A percentile compares a stretch with the other conserved stretches of the same genome.
Evolutionary conservation across 1,140 invertebrate genomes (phyloP).

Genomic region (Zophobas morio): DNA sequence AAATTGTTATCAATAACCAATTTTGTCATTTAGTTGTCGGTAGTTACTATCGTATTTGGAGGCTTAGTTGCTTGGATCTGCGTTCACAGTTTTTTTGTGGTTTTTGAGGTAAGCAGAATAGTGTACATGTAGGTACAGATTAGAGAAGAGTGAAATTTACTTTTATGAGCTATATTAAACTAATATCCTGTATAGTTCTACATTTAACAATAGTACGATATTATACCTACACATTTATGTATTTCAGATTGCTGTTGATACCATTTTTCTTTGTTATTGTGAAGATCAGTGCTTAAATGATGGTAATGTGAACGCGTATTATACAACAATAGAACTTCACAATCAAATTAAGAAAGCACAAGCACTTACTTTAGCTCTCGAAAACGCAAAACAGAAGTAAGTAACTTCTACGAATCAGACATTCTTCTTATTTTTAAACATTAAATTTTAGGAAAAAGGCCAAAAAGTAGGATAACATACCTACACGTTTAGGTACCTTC

Average conservation of each 20-base stretch:
- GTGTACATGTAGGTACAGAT: no score
- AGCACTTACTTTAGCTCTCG: neutral
- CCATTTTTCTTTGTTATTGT: conserved; percentile 87
- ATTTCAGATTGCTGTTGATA: conserved; percentile 72
- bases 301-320: conserved; percentile 78
- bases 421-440: no score
- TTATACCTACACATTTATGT: no score
- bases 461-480: no score
- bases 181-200: no score
- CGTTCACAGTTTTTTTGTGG: conserved; percentile 22
- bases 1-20: neutral
- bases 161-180: no score
- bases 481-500: no score
- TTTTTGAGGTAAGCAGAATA: conserved; percentile 38
- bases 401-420: neutral
- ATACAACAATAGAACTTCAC: conserved; percentile 74
- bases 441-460: no score
- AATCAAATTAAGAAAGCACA: conserved; percentile 14
- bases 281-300: conserved; percentile 83
- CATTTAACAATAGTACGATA: no score
- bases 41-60: conserved; percentile 16
- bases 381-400: neutral
- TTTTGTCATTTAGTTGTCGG: neutral
- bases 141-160: no score
- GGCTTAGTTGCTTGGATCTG: conserved; percentile 15